phyloP scores from a whole-genome alignment of 2,888 invertebrate genomes.

The Clunio marinus region DNA sequence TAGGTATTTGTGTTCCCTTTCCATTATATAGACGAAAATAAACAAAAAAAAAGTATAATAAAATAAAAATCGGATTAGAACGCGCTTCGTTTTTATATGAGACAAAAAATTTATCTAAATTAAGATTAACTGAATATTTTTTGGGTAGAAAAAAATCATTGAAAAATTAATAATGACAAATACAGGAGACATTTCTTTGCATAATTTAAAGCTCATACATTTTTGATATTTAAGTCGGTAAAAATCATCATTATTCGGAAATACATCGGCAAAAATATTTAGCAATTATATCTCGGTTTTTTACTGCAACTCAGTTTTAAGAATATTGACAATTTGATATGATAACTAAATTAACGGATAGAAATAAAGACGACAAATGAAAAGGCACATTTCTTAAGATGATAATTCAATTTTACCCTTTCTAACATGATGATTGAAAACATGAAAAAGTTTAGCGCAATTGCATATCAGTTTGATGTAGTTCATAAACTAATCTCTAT shows the following conservation, averaged over 20 bases:
- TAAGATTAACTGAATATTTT: neutral
- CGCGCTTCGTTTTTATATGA: neutral
- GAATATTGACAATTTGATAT: conserved; percentile 17
- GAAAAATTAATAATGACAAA: conserved; percentile 22
- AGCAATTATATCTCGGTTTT: conserved; percentile 27
- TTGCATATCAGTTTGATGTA: conserved; percentile 38
- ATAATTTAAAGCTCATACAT: too few species aligned
- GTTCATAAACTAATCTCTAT: conserved; percentile 25
- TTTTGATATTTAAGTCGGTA: conserved; percentile 24
- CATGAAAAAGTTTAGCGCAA: conserved; percentile 31
- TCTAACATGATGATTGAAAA: too few species aligned
- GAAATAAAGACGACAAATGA: neutral
- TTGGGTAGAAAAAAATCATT: neutral
- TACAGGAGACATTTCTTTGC: conserved; percentile 28
- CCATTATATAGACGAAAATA: neutral
- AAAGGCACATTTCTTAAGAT: neutral
- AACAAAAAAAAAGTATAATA: neutral
- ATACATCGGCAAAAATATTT: conserved; percentile 13
- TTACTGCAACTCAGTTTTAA: conserved; percentile 31
- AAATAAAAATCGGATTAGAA: neutral
- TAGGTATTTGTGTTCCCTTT: neutral
- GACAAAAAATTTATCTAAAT: neutral
- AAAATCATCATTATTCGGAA: neutral
- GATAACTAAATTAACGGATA: too few species aligned
- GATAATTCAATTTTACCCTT: conserved; percentile 13